phyloP scores from a whole-genome alignment of 2,888 invertebrate genomes.

The Schrankia costaestrigalis region DNA sequence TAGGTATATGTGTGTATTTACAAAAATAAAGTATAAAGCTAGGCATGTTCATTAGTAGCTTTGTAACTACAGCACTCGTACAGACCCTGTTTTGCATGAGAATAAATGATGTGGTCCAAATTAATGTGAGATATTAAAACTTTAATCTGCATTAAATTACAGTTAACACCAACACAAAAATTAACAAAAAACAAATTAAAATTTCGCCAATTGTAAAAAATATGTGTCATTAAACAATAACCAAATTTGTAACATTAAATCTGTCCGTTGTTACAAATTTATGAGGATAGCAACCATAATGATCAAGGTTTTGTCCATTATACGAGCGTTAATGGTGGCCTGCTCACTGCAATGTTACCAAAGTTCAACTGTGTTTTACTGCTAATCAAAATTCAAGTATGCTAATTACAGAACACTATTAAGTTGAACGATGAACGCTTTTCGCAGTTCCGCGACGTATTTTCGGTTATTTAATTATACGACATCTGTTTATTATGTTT shows the following conservation, averaged over 20 bases:
- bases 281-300: constrained; percentile 47
- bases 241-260: constrained; percentile 47
- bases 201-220: constrained; percentile 20
- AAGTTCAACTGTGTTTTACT: constrained; percentile 59
- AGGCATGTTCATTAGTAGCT: too few relatives aligned
- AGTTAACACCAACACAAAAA: not conserved
- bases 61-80: too few relatives aligned
- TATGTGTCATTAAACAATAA: constrained; percentile 38
- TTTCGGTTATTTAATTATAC: constrained; percentile 39
- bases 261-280: constrained; percentile 48
- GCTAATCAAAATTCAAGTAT: constrained; percentile 76
- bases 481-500: constrained; percentile 24
- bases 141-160: too few relatives aligned
- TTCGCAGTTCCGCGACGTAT: constrained; percentile 27
- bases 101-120: too few relatives aligned
- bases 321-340: constrained; percentile 50
- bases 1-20: too few relatives aligned
- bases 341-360: constrained; percentile 43
- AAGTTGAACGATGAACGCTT: constrained; percentile 38
- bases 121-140: too few relatives aligned
- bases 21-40: too few relatives aligned
- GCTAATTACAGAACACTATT: constrained; percentile 65
- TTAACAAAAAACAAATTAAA: constrained; percentile 7
- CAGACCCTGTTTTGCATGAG: too few relatives aligned
- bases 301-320: constrained; percentile 66